Percentiles rank a stretch among this genome's conserved stretches.
These are phyloP conservation scores for Monomorium pharaonis DNA, from an alignment of 1,140 invertebrate genomes.

Conservation along the genomic window DNA sequence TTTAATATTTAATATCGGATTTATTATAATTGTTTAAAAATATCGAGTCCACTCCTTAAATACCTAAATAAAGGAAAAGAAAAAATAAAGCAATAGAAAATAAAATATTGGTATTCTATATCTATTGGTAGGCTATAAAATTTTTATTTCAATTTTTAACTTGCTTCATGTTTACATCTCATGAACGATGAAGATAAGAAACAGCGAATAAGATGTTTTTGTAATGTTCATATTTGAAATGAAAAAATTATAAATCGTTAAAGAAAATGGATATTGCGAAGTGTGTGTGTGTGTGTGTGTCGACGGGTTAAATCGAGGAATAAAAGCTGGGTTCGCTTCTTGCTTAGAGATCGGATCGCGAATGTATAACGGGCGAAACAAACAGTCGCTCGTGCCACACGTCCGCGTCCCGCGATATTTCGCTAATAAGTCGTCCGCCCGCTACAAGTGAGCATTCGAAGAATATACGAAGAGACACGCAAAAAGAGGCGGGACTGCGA, in stretches of 20 bases:
- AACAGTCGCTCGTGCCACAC: slow-evolving; percentile 63
- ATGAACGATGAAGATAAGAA: no score
- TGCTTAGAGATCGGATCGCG: neutral
- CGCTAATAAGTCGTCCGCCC: slow-evolving; percentile 72
- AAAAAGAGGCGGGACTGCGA: slow-evolving; percentile 71
- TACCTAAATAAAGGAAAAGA: no score
- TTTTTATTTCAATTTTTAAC: neutral
- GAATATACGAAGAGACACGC: slow-evolving; percentile 67
- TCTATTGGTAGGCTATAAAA: no score
- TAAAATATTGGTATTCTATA: no score
- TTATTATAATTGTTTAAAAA: no score
- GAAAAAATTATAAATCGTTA: neutral
- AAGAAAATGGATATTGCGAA: neutral
- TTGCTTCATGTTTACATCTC: no score
- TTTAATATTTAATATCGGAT: no score
- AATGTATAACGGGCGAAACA: slow-evolving; percentile 13
- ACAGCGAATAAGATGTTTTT: no score
- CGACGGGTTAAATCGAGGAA: neutral
- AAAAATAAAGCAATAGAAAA: no score
- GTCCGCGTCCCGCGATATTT: slow-evolving; percentile 69
- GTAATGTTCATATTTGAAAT: no score
- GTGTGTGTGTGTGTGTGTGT: no score
- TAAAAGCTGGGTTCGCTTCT: neutral
- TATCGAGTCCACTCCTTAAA: no score
- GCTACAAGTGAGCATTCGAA: slow-evolving; percentile 60